Conservation (phyloP, 2,797 vertebrate genomes). For the Scolopax rusticola region DNA sequence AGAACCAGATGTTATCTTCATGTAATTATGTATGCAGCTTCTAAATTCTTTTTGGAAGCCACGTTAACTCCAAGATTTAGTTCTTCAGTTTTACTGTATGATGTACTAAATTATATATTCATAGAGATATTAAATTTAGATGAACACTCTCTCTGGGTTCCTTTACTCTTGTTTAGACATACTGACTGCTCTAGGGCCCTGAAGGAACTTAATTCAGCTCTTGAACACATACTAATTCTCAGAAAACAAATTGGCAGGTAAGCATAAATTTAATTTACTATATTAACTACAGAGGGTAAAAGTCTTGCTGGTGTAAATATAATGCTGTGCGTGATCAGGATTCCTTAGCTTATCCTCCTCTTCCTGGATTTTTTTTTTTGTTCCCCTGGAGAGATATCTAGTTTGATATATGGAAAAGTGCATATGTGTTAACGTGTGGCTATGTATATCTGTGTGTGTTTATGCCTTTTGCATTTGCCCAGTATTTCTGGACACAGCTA, state of each 20-base stretch:
- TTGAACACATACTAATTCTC: not conserved
- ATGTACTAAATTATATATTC: conserved; percentile 52
- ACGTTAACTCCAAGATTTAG: not conserved
- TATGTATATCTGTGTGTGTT: rapidly evolving
- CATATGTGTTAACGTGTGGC: not conserved
- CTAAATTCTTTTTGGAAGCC: conserved; percentile 32
- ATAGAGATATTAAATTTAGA: conserved; percentile 62
- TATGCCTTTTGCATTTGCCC: not conserved
- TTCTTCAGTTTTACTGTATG: conserved; percentile 13
- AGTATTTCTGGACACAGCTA: rapidly evolving
- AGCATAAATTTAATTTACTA: not conserved
- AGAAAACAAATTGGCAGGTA: not conserved
- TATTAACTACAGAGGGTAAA: not conserved
- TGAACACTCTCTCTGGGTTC: conserved; percentile 21
- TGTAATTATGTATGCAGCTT: not conserved
- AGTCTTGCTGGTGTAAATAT: not conserved
- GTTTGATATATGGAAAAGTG: not conserved
- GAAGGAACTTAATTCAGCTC: conserved; percentile 15
- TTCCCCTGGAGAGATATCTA: rapidly evolving
- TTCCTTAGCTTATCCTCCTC: not conserved
- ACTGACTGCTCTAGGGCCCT: not conserved
- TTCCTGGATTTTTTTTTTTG: not conserved
- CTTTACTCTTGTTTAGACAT: conserved; percentile 15
- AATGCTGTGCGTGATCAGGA: not conserved
- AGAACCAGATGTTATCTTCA: not conserved